phyloP scores from a whole-genome alignment of 2,888 invertebrate genomes.

The Hartigia nigra region DNA sequence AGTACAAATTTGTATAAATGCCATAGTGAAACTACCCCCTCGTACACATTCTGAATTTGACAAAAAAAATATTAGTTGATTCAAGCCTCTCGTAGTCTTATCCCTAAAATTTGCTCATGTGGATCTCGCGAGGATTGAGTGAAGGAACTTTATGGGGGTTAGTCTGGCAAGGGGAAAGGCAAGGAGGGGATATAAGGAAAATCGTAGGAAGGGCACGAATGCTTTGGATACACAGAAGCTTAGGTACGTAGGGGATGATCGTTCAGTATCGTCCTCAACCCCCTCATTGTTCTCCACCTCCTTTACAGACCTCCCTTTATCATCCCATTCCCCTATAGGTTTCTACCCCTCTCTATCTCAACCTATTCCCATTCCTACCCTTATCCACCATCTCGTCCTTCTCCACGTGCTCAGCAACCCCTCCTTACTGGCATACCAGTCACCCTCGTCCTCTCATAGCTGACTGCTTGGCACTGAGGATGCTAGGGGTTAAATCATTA shows the following conservation, averaged over 20 bases:
- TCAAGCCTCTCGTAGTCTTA: neutral
- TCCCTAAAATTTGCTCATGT: neutral
- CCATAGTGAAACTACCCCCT: neutral
- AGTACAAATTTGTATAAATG: neutral
- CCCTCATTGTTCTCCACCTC: slow-evolving; percentile 10
- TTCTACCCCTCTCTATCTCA: slow-evolving; percentile 8
- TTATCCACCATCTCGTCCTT: slow-evolving; percentile 3
- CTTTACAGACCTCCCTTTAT: neutral
- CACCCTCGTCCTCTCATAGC: slow-evolving; percentile 12
- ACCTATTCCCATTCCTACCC: neutral
- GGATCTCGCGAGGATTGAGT: neutral
- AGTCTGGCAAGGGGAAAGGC: neutral
- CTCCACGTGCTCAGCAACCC: slow-evolving; percentile 9
- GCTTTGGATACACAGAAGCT: slow-evolving; percentile 13
- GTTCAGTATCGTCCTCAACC: neutral
- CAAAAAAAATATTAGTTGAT: neutral
- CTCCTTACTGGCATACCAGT: neutral
- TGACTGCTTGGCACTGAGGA: slow-evolving; percentile 4
- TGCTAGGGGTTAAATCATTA: slow-evolving; percentile 25
- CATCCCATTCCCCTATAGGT: neutral
- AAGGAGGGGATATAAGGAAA: slow-evolving; percentile 4
- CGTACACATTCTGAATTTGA: neutral
- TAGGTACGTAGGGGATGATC: slow-evolving; percentile 18
- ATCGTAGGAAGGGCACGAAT: slow-evolving; percentile 28
- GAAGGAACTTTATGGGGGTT: too few relatives aligned